Conservation (phyloP, 1,140 invertebrate genomes). For the Drosophila kohkoa region DNA sequence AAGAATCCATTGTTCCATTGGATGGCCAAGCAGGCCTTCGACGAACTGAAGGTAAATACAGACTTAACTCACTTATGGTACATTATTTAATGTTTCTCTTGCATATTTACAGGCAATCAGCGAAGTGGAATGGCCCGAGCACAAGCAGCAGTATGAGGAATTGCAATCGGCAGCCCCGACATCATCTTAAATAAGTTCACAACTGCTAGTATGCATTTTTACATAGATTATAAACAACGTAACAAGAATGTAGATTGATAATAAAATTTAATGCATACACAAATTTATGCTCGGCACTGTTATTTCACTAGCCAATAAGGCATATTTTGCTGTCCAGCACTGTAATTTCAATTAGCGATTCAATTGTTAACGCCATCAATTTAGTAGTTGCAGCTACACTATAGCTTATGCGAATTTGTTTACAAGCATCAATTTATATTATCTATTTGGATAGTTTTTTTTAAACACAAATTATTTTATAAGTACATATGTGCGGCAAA, state of each 20-base stretch:
- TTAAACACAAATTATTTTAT: no score
- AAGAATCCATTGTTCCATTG: constrained; percentile 68
- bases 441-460: no score
- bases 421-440: no score
- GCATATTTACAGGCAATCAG: constrained; percentile 59
- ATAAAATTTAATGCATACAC: constrained; percentile 43
- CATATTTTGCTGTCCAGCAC: not conserved
- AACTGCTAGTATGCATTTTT: constrained; percentile 40
- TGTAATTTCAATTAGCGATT: no score
- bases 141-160: constrained; percentile 33
- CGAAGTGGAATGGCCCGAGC: constrained; percentile 66
- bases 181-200: constrained; percentile 20
- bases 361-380: no score
- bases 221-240: constrained; percentile 8
- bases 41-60: constrained; percentile 55
- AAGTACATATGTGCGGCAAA: no score
- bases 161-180: constrained; percentile 25
- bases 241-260: constrained; percentile 40
- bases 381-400: no score
- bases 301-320: not conserved
- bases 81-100: constrained; percentile 6
- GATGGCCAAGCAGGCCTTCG: constrained; percentile 69
- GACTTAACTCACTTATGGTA: not conserved
- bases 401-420: no score
- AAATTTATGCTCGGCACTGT: not conserved